These are phyloP conservation scores for Eurypyga helias DNA, from an alignment of 2,113 vertebrate species.

Conservation along the genomic window DNA sequence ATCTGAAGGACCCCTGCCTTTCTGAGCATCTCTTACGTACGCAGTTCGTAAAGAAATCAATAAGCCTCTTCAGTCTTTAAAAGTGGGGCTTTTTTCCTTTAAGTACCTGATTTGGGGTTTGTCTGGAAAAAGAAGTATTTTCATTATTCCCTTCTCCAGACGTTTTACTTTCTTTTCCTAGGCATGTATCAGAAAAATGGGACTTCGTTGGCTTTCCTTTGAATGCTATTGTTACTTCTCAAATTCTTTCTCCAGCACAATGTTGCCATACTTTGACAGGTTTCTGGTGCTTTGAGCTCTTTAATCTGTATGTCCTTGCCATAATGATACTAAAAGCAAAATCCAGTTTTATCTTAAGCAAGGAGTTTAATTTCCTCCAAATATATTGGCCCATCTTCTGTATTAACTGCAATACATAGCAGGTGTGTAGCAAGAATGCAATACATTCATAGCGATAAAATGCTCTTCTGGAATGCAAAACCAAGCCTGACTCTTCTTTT, in stretches of 20 bases:
- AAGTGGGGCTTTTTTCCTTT: background rate
- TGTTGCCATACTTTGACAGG: background rate
- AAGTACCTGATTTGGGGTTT: background rate
- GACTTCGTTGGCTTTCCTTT: background rate
- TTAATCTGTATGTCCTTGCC: background rate
- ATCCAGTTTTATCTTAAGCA: background rate
- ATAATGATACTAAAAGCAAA: constrained; percentile 6
- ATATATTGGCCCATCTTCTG: background rate
- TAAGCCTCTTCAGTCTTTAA: background rate
- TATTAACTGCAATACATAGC: background rate
- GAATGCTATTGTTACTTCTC: background rate
- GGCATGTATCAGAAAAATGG: background rate
- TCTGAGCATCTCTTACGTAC: background rate
- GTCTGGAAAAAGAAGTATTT: background rate
- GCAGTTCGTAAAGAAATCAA: background rate
- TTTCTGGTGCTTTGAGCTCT: background rate
- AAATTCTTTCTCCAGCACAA: background rate
- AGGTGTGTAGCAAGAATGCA: background rate
- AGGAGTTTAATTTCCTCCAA: background rate
- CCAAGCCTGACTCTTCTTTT: background rate
- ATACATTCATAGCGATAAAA: background rate
- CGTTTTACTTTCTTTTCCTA: background rate
- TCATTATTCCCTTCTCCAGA: background rate
- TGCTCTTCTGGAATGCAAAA: background rate
- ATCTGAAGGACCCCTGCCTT: background rate